Evolutionary conservation across 2,888 invertebrate genomes (phyloP).

Genomic region (Nesidiocoris tenuis): DNA sequence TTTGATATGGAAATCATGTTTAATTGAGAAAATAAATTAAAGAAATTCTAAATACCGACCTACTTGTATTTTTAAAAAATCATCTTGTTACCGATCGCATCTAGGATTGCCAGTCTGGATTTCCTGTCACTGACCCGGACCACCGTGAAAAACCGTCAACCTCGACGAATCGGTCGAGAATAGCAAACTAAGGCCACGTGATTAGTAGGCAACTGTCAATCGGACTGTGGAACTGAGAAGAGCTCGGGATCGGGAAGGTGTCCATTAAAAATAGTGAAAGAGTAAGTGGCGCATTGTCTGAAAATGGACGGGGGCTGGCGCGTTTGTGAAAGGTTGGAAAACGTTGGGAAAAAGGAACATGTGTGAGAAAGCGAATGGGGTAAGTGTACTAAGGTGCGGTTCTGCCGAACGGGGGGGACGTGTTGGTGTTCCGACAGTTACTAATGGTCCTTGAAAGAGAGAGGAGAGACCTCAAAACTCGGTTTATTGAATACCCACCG

Average conservation of each 20-base stretch:
- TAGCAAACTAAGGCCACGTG: neutral
- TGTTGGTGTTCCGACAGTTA: slow-evolving; percentile 36
- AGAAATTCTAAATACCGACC: too few species aligned
- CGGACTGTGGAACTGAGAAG: too few species aligned
- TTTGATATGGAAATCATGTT: too few species aligned
- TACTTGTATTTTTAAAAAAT: too few species aligned
- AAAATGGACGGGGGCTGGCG: neutral
- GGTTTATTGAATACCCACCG: slow-evolving; percentile 50
- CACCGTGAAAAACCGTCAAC: neutral
- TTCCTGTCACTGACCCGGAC: neutral
- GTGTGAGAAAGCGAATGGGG: neutral
- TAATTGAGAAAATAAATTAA: too few species aligned
- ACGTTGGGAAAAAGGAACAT: neutral
- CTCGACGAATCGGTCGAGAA: neutral
- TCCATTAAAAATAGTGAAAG: slow-evolving; percentile 45
- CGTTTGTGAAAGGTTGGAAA: slow-evolving; percentile 1
- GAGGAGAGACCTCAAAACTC: slow-evolving; percentile 50
- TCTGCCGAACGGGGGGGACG: slow-evolving; percentile 2
- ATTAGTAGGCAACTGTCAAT: slow-evolving; percentile 13
- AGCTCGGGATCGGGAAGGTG: neutral
- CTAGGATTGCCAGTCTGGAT: too few species aligned
- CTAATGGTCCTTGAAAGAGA: slow-evolving; percentile 48
- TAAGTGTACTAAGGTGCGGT: neutral
- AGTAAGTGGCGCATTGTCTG: slow-evolving; percentile 44
- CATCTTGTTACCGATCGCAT: too few species aligned